Evolutionary conservation across 2,888 invertebrate genomes (phyloP).

Genomic region (Drosophila quinaria): DNA sequence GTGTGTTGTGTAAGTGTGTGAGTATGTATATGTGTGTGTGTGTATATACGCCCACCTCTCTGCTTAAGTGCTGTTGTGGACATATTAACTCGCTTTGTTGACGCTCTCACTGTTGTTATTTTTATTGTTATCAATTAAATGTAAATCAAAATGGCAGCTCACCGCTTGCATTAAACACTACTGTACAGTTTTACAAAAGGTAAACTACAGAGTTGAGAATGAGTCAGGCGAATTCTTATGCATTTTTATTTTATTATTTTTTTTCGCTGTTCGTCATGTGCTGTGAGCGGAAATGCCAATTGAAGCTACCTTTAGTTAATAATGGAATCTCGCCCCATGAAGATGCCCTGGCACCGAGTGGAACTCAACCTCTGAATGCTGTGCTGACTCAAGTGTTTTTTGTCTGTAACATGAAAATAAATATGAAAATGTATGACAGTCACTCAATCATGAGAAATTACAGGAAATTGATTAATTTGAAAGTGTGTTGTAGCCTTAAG

Average conservation of each 20-base stretch:
- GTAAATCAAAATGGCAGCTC: constrained; percentile 74
- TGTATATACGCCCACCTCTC: constrained; percentile 69
- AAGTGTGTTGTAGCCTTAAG: constrained; percentile 23
- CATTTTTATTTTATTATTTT: constrained; percentile 47
- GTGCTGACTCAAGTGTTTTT: constrained; percentile 65
- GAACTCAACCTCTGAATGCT: constrained; percentile 33
- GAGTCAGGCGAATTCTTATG: constrained; percentile 73
- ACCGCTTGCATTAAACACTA: constrained; percentile 26
- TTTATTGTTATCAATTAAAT: constrained; percentile 74
- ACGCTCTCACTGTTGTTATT: constrained; percentile 45
- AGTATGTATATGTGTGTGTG: constrained; percentile 1
- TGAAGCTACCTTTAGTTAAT: constrained; percentile 76
- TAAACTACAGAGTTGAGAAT: constrained; percentile 54
- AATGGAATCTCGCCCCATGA: constrained; percentile 52
- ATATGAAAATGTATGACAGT: background rate
- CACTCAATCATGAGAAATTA: constrained; percentile 25
- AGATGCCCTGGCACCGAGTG: constrained; percentile 52
- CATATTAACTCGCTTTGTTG: constrained; percentile 75
- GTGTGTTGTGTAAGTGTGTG: background rate
- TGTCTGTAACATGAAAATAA: constrained; percentile 5
- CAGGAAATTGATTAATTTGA: constrained; percentile 58
- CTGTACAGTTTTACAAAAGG: constrained; percentile 61
- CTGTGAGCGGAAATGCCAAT: constrained; percentile 72
- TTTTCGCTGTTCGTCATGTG: constrained; percentile 46
- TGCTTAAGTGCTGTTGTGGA: constrained; percentile 60